Percentiles rank a stretch among this genome's conserved stretches.
Evolutionary conservation across 1,140 invertebrate species (phyloP).

Genomic region (Himalopsyche phryganea): DNA sequence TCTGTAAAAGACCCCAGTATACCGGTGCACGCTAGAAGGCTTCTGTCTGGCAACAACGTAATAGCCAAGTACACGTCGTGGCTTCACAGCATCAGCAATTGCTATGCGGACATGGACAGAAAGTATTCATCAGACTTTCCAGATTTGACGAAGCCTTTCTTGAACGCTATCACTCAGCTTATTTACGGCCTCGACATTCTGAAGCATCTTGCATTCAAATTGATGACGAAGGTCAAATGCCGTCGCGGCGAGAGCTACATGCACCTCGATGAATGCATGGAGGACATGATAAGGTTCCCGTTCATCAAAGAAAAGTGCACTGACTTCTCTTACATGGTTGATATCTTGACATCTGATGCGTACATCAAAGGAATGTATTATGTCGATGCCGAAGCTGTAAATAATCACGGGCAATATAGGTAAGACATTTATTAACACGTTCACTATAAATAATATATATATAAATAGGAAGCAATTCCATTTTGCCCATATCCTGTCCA

Average conservation of each 20-base stretch:
- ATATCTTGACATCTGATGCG: slow-evolving; percentile 20
- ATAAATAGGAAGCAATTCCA: too few species aligned
- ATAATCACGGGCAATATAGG: neutral
- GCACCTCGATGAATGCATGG: slow-evolving; percentile 10
- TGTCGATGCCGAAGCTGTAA: neutral
- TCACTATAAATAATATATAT: too few species aligned
- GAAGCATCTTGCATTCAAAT: slow-evolving; percentile 44
- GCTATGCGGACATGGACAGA: slow-evolving; percentile 54
- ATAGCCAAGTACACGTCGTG: slow-evolving; percentile 53
- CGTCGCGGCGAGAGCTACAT: neutral
- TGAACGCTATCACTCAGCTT: slow-evolving; percentile 59
- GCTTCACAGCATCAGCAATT: slow-evolving; percentile 55
- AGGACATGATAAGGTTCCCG: slow-evolving; percentile 26
- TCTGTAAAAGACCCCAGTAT: slow-evolving; percentile 5
- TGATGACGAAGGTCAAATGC: slow-evolving; percentile 38
- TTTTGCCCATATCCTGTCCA: too few species aligned
- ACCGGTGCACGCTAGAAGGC: neutral
- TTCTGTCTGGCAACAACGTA: slow-evolving; percentile 39
- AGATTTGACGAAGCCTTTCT: slow-evolving; percentile 62
- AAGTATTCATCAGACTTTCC: slow-evolving; percentile 60
- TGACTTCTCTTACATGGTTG: slow-evolving; percentile 6
- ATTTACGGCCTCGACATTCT: slow-evolving; percentile 55
- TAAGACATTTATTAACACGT: too few species aligned
- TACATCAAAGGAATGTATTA: neutral
- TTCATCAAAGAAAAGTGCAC: slow-evolving; percentile 16